These are phyloP conservation scores for Autographa gamma DNA, from an alignment of 2,888 invertebrate species.

Conservation along the genomic window DNA sequence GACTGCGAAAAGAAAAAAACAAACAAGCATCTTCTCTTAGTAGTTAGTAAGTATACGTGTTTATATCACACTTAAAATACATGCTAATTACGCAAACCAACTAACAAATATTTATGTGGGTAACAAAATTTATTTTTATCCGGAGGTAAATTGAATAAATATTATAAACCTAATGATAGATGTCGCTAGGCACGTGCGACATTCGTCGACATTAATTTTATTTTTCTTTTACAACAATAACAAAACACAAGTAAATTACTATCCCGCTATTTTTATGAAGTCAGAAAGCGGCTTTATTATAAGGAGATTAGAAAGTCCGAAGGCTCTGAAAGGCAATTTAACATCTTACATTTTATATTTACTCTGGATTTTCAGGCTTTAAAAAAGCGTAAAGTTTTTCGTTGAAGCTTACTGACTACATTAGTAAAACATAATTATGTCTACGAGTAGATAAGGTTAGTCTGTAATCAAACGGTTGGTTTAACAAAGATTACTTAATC, in stretches of 20 bases:
- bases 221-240: slow-evolving; percentile 20
- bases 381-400: not conserved
- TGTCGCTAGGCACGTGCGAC: not conserved
- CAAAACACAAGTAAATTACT: slow-evolving; percentile 40
- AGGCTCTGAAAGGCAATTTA: slow-evolving; percentile 31
- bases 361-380: not conserved
- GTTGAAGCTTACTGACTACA: not conserved
- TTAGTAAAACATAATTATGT: not conserved
- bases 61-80: too few species aligned
- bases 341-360: slow-evolving; percentile 21
- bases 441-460: not conserved
- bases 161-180: not conserved
- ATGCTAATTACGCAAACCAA: too few species aligned
- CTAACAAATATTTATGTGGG: too few species aligned
- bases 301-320: slow-evolving; percentile 50
- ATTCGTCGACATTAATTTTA: not conserved
- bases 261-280: slow-evolving; percentile 35
- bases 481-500: slow-evolving; percentile 13
- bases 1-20: not conserved
- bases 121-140: too few species aligned
- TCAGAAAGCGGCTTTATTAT: slow-evolving; percentile 45
- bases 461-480: slow-evolving; percentile 5
- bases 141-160: not conserved
- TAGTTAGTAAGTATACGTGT: not conserved
- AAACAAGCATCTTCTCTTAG: not conserved